phyloP scores from a whole-genome alignment of 2,888 invertebrate genomes.

The Pocota personata region DNA sequence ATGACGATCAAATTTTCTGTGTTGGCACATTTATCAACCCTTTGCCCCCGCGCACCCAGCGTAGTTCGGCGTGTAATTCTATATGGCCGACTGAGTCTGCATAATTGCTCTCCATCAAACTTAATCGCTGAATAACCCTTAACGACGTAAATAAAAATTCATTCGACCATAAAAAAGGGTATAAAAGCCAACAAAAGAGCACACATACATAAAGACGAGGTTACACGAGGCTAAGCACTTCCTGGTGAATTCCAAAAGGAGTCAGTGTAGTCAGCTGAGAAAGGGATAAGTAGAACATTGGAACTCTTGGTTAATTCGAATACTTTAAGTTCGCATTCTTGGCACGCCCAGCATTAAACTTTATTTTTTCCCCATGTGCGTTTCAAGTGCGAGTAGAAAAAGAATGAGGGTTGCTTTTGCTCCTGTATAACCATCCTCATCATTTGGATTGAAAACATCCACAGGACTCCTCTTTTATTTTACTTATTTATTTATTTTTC shows the following conservation, averaged over 20 bases:
- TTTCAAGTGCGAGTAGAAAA: neutral
- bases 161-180: slow-evolving; percentile 66
- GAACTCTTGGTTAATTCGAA: slow-evolving; percentile 44
- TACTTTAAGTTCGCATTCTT: slow-evolving; percentile 58
- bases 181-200: slow-evolving; percentile 60
- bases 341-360: slow-evolving; percentile 59
- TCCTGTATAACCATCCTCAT: slow-evolving; percentile 23
- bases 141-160: slow-evolving; percentile 67
- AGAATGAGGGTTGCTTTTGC: neutral
- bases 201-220: neutral
- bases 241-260: slow-evolving; percentile 11
- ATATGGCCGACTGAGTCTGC: slow-evolving; percentile 38
- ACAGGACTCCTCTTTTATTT: slow-evolving; percentile 31
- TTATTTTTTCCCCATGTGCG: slow-evolving; percentile 35
- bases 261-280: neutral
- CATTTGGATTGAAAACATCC: slow-evolving; percentile 44
- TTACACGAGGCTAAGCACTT: neutral
- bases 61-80: slow-evolving; percentile 15
- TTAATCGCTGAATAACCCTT: slow-evolving; percentile 69
- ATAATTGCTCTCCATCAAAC: slow-evolving; percentile 67
- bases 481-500: slow-evolving; percentile 61
- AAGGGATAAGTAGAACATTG: slow-evolving; percentile 17
- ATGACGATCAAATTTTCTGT: slow-evolving; percentile 39
- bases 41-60: slow-evolving; percentile 30
- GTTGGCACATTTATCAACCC: slow-evolving; percentile 53